Percentiles rank a stretch among this genome's conserved stretches.
Evolutionary conservation across 2,113 vertebrate species (phyloP).

Genomic region (Cynopterus brachyotis): DNA sequence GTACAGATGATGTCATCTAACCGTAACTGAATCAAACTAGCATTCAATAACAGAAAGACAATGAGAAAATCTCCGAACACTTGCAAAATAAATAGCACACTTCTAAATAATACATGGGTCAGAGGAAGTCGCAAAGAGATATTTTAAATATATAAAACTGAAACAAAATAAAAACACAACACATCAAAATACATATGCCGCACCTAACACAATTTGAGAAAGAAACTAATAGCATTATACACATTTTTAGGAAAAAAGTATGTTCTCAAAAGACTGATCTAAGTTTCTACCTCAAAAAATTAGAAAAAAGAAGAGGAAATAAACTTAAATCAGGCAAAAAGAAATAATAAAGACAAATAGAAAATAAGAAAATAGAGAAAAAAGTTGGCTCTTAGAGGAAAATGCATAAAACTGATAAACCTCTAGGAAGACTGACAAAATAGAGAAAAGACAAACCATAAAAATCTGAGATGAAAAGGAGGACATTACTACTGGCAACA

Average conservation of each 20-base stretch:
- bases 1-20: background rate
- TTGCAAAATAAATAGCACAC: background rate
- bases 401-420: background rate
- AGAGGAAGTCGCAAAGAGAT: background rate
- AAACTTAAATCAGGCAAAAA: background rate
- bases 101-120: background rate
- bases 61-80: background rate
- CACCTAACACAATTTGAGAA: background rate
- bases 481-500: background rate
- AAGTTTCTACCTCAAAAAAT: background rate
- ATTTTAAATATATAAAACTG: background rate
- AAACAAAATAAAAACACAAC: background rate
- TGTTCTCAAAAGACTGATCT: background rate
- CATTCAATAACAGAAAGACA: background rate
- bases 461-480: background rate
- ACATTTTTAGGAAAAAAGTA: background rate
- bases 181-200: background rate
- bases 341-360: background rate
- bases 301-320: background rate
- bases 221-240: background rate
- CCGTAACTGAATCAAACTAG: background rate
- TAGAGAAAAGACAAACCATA: background rate
- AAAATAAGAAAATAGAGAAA: background rate
- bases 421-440: background rate
- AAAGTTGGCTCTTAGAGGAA: background rate